Base-by-base conservation (phyloP, 2,797 vertebrate genomes). In the Champsocephalus gunnari region DNA sequence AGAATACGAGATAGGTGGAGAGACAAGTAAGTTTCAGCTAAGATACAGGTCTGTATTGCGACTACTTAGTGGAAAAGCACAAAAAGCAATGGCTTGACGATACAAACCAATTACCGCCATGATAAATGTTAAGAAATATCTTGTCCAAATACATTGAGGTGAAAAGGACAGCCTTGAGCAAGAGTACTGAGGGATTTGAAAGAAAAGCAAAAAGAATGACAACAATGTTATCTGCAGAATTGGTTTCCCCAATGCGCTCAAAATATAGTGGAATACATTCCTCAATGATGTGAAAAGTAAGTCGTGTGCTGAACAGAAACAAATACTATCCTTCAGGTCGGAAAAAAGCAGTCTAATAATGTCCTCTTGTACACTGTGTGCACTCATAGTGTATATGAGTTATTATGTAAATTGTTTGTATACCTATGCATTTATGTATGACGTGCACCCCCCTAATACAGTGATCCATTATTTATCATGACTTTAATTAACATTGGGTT, bases 391-490 rank as follows among this genome's bases (percentile, higher is more conserved):
- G 19, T 54, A 16, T 58, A 19, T 50, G 12, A 45, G 10, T 56
- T 82, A 38, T 62, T 51, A 75, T 80, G 65, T 34, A 68, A 64
- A 68, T 82, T 14, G 21, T 53, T 57, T 74, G 13, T 38, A 71
- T 49, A 55, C 17, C 34, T 9, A 59, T 75, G 58, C 38, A 70
- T 68, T 48, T 43, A 0, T 10, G n/a, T 58, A 21, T 55, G 67
- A 24, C 16, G 70, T 45, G 38, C 13, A 45, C 24, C 63, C 16
- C 21, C 61, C 55, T 59, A 51, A 74, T 51, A 10, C 19, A 7
- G 4, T n/a, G 9, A 50, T 74, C 70, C 59, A 82, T 80, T 79
- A 76, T 80, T 70, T 34, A 74, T 75, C 43, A 45, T 28, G 14
- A 44, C 4, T 50, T 75, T 50, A 71, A 66, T 63, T 43, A 54